Evolutionary conservation across 2,797 vertebrate genomes (phyloP).

Genomic region (Micropoecilia bifurca): DNA sequence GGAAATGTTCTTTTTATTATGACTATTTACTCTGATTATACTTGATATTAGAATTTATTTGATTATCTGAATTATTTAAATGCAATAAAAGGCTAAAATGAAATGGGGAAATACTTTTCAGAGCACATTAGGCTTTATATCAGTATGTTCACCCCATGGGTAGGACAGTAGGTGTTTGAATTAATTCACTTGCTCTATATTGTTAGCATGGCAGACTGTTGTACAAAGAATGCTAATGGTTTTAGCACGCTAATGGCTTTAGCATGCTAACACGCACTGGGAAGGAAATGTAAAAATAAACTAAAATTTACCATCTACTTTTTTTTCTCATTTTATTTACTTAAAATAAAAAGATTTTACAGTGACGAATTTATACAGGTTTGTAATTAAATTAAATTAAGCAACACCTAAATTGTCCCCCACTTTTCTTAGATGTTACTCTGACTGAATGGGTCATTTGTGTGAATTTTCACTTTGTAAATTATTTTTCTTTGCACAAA

Average conservation of each 20-base stretch:
- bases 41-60: background rate
- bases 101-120: background rate
- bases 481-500: background rate
- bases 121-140: background rate
- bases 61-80: background rate
- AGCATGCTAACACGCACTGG: background rate
- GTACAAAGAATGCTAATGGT: background rate
- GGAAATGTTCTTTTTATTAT: background rate
- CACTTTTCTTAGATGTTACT: background rate
- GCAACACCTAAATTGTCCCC: background rate
- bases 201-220: background rate
- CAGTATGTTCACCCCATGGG: background rate
- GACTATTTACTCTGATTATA: background rate
- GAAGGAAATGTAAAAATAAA: background rate
- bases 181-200: background rate
- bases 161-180: background rate
- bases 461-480: background rate
- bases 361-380: background rate
- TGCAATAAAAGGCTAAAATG: background rate
- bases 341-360: background rate
- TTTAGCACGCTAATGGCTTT: background rate
- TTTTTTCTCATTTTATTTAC: background rate
- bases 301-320: background rate
- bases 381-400: background rate
- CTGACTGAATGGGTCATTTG: background rate